phyloP scores from a whole-genome alignment of 2,888 invertebrate species.

The Yponomeuta cagnagella region DNA sequence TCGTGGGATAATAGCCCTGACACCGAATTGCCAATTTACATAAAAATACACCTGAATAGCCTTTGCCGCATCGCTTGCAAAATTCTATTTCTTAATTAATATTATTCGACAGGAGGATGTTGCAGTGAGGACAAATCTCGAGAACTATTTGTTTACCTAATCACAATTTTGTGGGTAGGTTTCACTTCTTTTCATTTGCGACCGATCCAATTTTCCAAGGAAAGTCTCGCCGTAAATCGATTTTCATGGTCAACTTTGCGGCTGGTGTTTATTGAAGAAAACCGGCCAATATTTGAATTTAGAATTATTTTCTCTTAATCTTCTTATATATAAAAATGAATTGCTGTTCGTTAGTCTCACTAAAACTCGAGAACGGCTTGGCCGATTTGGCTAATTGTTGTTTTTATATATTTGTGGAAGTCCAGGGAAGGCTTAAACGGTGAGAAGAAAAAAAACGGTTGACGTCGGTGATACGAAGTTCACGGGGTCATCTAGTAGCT shows the following conservation, averaged over 20 bases:
- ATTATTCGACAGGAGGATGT: neutral
- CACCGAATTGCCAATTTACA: too few species aligned
- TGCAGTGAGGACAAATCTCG: neutral
- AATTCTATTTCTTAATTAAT: neutral
- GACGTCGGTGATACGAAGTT: too few species aligned
- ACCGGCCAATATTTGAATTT: neutral
- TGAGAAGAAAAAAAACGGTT: too few species aligned
- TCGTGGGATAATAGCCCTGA: too few species aligned
- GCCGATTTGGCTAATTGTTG: too few species aligned
- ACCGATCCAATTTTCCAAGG: neutral
- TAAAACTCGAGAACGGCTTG: too few species aligned
- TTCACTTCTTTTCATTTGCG: neutral
- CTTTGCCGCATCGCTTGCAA: neutral
- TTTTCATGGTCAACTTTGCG: neutral
- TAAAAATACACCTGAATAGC: too few species aligned
- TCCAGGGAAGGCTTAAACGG: too few species aligned
- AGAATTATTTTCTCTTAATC: neutral
- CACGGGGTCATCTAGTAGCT: neutral
- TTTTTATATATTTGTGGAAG: too few species aligned
- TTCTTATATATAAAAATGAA: neutral
- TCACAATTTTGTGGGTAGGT: neutral
- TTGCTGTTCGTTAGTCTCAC: too few species aligned
- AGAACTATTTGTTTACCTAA: neutral
- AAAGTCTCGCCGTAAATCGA: neutral
- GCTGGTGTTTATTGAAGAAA: neutral